phyloP scores from a whole-genome alignment of 2,113 vertebrate species.

The Cricetomys ansorgei region DNA sequence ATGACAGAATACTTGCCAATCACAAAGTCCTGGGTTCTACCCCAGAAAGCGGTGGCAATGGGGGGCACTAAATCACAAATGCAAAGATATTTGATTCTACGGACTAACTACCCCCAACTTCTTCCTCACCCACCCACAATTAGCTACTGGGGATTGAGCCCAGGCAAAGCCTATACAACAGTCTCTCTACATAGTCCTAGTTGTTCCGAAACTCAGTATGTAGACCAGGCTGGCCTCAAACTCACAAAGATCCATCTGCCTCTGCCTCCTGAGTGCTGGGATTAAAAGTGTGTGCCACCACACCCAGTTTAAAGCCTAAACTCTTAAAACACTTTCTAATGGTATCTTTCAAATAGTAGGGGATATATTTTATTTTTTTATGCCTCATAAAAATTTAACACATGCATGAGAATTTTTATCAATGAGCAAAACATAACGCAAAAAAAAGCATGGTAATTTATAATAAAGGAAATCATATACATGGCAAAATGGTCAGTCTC shows the following conservation, averaged over 20 bases:
- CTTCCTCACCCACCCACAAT: background rate
- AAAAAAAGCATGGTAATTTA: background rate
- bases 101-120: background rate
- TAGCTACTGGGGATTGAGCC: background rate
- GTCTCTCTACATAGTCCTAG: background rate
- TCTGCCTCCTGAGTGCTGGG: background rate
- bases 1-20: background rate
- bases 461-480: no score
- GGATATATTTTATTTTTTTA: background rate
- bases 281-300: background rate
- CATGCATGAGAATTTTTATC: background rate
- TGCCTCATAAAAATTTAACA: background rate
- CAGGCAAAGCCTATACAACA: no score
- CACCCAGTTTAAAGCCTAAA: background rate
- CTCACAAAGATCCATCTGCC: background rate
- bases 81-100: background rate
- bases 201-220: background rate
- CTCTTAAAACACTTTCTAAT: background rate
- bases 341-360: background rate
- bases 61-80: background rate
- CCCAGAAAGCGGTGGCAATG: no score
- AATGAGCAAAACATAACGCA: background rate
- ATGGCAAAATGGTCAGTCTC: constrained; percentile 42
- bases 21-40: background rate
- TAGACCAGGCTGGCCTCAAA: background rate